phyloP scores from a whole-genome alignment of 2,888 invertebrate species.

The Drosophila histrio region DNA sequence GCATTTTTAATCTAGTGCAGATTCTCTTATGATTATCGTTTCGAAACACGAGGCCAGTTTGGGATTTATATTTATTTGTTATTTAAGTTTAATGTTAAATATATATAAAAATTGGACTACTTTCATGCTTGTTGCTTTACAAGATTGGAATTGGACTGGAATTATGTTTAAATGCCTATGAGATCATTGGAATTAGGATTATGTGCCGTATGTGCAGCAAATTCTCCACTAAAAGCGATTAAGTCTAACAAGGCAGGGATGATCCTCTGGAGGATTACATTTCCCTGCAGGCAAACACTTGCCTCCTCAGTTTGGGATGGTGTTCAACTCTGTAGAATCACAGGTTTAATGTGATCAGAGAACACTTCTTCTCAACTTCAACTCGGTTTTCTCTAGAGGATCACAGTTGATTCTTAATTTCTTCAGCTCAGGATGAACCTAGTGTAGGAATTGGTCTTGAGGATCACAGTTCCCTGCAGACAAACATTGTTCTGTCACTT shows the following conservation, averaged over 20 bases:
- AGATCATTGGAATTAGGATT: conserved; percentile 23
- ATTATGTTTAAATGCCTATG: conserved; percentile 63
- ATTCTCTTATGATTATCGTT: too few relatives aligned
- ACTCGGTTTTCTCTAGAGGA: not conserved
- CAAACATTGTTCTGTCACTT: too few relatives aligned
- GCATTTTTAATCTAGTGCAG: not conserved
- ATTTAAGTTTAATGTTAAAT: conserved; percentile 66
- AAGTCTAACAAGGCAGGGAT: conserved; percentile 28
- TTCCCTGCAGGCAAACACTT: not conserved
- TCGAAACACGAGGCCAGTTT: not conserved
- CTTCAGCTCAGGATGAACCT: too few relatives aligned
- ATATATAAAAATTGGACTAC: conserved; percentile 77
- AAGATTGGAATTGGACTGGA: conserved; percentile 43
- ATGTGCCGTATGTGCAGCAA: conserved; percentile 17
- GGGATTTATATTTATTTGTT: conserved; percentile 41
- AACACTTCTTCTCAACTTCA: not conserved
- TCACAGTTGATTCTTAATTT: too few relatives aligned
- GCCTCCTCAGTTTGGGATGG: not conserved
- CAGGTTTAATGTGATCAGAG: not conserved
- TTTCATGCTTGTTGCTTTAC: conserved; percentile 55
- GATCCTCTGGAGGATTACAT: not conserved
- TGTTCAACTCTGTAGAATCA: not conserved
- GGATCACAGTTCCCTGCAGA: too few relatives aligned
- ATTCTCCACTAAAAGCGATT: conserved; percentile 59
- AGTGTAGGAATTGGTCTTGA: too few relatives aligned